Evolutionary conservation across 2,113 vertebrate genomes (phyloP), one percentile per base, ranked within the genome.

Genomic region (Eonycteris spelaea): DNA sequence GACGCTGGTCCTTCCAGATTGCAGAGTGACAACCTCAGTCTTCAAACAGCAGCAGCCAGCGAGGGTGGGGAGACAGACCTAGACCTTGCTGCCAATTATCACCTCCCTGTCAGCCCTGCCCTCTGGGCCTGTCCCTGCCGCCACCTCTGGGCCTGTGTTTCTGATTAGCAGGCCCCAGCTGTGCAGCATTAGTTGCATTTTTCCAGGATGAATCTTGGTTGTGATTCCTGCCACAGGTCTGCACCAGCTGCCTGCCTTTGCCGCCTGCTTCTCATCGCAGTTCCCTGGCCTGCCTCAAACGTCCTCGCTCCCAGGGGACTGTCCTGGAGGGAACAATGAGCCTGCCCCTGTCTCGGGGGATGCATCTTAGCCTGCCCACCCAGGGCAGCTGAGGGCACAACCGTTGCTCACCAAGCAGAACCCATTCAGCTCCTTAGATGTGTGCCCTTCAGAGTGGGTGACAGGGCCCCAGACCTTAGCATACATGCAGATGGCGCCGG

Each of bases 121-220:
- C 97, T 85, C 40, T 15, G 83, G 97, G 96, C 82, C 88, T 97
- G 96, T 97, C 93, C 95, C 77, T 92, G 95, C 97, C 95, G 97
- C 97, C 97, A 98, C 97, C 91, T 97, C 96, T 97, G 93, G 95
- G 91, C 78, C 97, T 95, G 33, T 98, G 97, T 98, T 98, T 98
- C 96, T 97, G 97, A 98, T 98, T 98, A 98, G 91, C 55, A 10
- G 1, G 92, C 59, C 70, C 95, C 97, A 98, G 97, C 97, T 98
- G 97, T 18, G 83, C 74, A 77, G 86, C 95, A 96, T 98, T 98
- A 98, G 97, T 93, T 96, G 93, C 97, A 97, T 97, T 98, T 97
- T 98, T 98, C 97, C 97, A 96, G 86, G 95, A 97, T 98, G 97
- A 98, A 96, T 98, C 97, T 97, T 96, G 95, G 93, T 98, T 96